Base-by-base conservation (phyloP, 1,140 invertebrate genomes). In the Mya arenaria region DNA sequence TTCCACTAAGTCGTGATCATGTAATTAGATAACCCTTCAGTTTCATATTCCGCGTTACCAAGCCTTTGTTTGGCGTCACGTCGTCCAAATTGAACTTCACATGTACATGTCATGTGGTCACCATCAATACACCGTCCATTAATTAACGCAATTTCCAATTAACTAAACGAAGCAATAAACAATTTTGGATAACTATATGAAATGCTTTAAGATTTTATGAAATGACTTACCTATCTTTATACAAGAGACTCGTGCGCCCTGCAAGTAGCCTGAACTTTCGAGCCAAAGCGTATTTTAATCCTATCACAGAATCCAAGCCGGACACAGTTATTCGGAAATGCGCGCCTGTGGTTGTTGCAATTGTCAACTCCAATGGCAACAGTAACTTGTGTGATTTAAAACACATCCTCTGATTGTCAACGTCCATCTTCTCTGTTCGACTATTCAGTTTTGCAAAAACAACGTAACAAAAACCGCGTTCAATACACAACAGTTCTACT, bases 191-290 rank as follows among this genome's bases (percentile, higher is more conserved):
- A n/a, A n/a, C n/a, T n/a, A n/a, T n/a, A n/a, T n/a, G n/a, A n/a
- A n/a, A n/a, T n/a, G n/a, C n/a, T n/a, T n/a, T n/a, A n/a, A n/a
- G n/a, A n/a, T n/a, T n/a, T n/a, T n/a, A n/a, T n/a, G n/a, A n/a
- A n/a, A n/a, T n/a, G n/a, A 58, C 79, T 73, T 73, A 82, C 79
- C 69, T 82, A 30, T 82, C 69, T 52, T 82, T 82, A 13, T 62
- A 28, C 17, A 82, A 48, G 23, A 82, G 32, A 25, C 58, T 65
- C 71, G 73, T 73, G 19, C 62, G 56, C 13, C 65, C 79, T 39
- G 79, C 56, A 28, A 65, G 79, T n/a, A 82, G 19, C 15, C 39
- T 41, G 25, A 82, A 48, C 63, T 73, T 72, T 65, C 79, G 37
- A 48, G 79, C 79, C 17, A 82, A 28, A 37, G 62, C 72, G 41